phyloP scores from a whole-genome alignment of 2,113 vertebrate species.

The Oryzias javanicus region DNA sequence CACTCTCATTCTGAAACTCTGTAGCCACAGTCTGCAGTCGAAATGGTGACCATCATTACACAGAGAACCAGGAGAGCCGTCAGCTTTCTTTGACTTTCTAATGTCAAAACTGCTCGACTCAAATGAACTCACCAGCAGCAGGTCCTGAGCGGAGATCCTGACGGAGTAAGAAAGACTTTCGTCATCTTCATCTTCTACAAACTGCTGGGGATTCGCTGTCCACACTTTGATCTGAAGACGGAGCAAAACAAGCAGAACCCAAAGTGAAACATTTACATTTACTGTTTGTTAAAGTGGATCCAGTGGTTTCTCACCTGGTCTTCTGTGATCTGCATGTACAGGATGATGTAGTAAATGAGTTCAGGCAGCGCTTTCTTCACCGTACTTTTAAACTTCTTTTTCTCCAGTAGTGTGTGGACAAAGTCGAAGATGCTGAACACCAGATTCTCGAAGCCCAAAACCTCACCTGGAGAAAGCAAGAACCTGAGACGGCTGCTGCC shows the following conservation, averaged over 20 bases:
- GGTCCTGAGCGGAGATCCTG: constrained; percentile 94
- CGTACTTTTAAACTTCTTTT: constrained; percentile 95
- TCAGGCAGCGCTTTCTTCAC: constrained; percentile 97
- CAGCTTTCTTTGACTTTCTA: too few relatives aligned
- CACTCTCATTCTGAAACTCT: constrained; percentile 98
- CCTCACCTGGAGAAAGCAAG: constrained; percentile 82
- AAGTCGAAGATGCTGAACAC: constrained; percentile 99
- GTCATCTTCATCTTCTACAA: constrained; percentile 98
- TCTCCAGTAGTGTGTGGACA: constrained; percentile 95
- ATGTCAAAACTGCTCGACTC: too few relatives aligned
- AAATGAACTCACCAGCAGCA: constrained; percentile 84
- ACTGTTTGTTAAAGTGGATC: accelerated
- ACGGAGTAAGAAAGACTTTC: constrained; percentile 98
- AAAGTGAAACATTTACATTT: background rate
- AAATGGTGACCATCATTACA: background rate
- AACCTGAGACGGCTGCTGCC: background rate
- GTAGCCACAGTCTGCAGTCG: constrained; percentile 87
- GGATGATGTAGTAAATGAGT: constrained; percentile 95
- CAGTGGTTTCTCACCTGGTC: constrained; percentile 77
- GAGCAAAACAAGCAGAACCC: background rate
- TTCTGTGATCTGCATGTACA: constrained; percentile 99
- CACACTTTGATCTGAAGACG: constrained; percentile 89
- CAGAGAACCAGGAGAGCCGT: too few relatives aligned
- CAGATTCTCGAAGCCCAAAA: constrained; percentile 96
- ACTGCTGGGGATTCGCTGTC: constrained; percentile 96